These are phyloP conservation scores for Tipula confusa DNA, from an alignment of 2,888 invertebrate species.

Conservation along the genomic window DNA sequence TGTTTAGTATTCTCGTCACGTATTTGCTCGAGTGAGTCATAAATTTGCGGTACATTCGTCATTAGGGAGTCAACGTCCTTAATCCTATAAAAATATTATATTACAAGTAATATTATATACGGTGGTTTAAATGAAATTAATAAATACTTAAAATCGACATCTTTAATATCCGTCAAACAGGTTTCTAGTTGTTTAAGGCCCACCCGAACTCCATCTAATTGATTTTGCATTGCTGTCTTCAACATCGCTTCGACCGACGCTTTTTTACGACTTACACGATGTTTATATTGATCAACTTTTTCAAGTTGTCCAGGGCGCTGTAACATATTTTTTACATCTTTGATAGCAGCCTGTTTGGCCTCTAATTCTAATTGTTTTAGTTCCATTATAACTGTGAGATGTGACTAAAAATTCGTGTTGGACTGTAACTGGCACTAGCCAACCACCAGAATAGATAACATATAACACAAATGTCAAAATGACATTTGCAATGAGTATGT, in stretches of 20 bases:
- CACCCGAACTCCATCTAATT: constrained; percentile 91
- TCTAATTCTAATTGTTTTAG: constrained; percentile 70
- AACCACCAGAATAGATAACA: neutral
- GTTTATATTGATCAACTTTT: constrained; percentile 59
- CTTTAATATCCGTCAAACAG: constrained; percentile 79
- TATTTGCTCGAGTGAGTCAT: constrained; percentile 75
- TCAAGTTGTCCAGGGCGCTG: constrained; percentile 94
- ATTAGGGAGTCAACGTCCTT: constrained; percentile 72
- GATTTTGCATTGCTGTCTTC: constrained; percentile 98
- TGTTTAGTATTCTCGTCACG: constrained; percentile 90
- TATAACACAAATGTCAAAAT: neutral
- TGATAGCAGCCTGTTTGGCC: constrained; percentile 71
- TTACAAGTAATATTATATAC: too few relatives aligned
- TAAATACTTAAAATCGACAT: constrained; percentile 56
- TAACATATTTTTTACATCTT: constrained; percentile 86
- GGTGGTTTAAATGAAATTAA: too few relatives aligned
- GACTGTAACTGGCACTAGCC: neutral
- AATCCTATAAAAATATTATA: constrained; percentile 54
- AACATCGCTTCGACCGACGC: constrained; percentile 52
- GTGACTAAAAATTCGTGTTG: neutral
- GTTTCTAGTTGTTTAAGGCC: constrained; percentile 86
- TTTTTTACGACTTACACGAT: constrained; percentile 47
- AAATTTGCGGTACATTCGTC: constrained; percentile 71
- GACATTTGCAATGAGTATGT: neutral
- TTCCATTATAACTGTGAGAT: constrained; percentile 42